Base-by-base conservation (phyloP, 2,113 vertebrate species). In the Perca schrenkii region DNA sequence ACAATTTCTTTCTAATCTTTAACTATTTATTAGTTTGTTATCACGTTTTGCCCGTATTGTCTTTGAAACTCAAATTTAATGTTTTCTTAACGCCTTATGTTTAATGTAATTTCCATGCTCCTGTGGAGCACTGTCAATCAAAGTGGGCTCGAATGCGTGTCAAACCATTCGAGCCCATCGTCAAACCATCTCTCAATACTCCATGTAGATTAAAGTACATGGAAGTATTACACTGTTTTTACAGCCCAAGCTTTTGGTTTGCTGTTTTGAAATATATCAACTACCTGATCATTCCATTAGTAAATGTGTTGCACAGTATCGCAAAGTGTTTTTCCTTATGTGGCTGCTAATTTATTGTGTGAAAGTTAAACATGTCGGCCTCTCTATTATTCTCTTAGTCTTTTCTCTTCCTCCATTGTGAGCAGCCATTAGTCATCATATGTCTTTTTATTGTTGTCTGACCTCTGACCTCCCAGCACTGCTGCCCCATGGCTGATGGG, bases 351-450 rank as follows among this genome's bases (percentile, higher is more conserved):
- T 65, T 28, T 56, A 31, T 43, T 78, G 15, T 60, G 46, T 36
- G 4, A 49, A 71, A 71, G 25, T 12, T 49, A 15, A 52, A 73
- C 0, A 0, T 53, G 62, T 14, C 57, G 54, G 25, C 61, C 12
- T 58, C 8, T 67, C 31, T 63, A 3, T 14, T 8, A 17, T 15
- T 25, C 6, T 19, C 1, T 43, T 8, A 0, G 8, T 54, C 40
- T 34, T 25, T n/a, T 60, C 19, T 63, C 15, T 3, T 52, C 6
- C 21, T 75, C 16, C n/a, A 12, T 11, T 31, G 13, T 36, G 43
- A 75, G 69, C 70, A 60, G 25, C 58, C 21, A 11, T 86, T 74
- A 80, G 68, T 88, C 64, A 80, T 81, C 34, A 6, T 40, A 16
- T 79, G 11, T 85, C 65, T 81, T 83, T 25, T 72, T 46, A 83